Evolutionary conservation across 2,888 invertebrate species (phyloP).

Genomic region (Steromphala cineraria): DNA sequence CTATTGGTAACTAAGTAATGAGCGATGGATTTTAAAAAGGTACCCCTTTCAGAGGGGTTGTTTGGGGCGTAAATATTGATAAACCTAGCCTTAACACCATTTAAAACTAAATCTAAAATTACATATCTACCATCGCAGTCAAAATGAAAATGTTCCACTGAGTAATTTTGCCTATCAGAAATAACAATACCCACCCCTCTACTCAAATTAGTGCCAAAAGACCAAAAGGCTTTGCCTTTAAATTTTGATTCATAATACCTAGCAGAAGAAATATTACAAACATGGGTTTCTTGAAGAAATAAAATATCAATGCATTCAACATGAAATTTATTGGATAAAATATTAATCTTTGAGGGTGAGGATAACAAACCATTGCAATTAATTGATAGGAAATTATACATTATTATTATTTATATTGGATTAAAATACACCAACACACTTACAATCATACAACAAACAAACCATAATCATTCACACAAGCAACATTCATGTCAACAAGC

Average conservation of each 20-base stretch:
- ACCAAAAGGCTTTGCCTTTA: conserved; percentile 14
- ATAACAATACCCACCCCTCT: conserved; percentile 10
- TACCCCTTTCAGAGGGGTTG: background rate
- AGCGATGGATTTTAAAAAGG: background rate
- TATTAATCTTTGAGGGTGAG: background rate
- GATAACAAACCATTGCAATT: background rate
- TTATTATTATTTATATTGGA: too few relatives aligned
- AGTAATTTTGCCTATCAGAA: background rate
- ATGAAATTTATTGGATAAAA: background rate
- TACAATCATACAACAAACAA: too few relatives aligned
- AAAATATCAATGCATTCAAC: background rate
- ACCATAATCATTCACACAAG: too few relatives aligned
- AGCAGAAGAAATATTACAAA: background rate
- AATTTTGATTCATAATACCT: background rate
- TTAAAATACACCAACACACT: too few relatives aligned
- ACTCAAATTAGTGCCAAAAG: background rate
- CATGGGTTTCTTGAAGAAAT: conserved; percentile 23
- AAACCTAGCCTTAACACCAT: background rate
- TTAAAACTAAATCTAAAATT: background rate
- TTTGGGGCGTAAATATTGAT: background rate
- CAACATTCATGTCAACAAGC: too few relatives aligned
- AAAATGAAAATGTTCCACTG: background rate
- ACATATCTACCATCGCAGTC: conserved; percentile 5
- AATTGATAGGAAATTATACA: background rate
- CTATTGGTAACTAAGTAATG: background rate